These are phyloP conservation scores for Habropoda laboriosa DNA, from an alignment of 1,140 invertebrate species.

Conservation along the genomic window DNA sequence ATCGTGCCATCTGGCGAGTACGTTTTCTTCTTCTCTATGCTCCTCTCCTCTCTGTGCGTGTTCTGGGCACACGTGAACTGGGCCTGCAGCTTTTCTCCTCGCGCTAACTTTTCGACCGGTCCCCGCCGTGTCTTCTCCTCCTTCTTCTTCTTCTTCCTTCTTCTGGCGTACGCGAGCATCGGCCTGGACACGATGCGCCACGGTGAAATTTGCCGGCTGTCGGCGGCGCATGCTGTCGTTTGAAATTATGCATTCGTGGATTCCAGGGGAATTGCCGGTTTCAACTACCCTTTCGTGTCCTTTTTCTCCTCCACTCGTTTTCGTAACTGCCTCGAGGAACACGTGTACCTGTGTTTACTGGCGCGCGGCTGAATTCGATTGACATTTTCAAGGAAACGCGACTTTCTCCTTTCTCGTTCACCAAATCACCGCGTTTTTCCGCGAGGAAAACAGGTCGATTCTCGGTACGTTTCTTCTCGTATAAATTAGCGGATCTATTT, in stretches of 20 bases:
- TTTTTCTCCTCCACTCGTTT: too few species aligned
- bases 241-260: neutral
- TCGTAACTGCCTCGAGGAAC: too few species aligned
- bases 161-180: neutral
- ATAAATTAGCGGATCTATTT: too few species aligned
- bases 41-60: slow-evolving; percentile 30
- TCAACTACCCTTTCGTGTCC: too few species aligned
- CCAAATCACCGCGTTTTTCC: too few species aligned
- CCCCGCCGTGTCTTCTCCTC: neutral
- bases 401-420: too few species aligned
- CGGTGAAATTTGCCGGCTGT: neutral
- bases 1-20: slow-evolving; percentile 71
- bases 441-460: too few species aligned
- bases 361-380: too few species aligned
- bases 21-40: slow-evolving; percentile 23
- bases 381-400: too few species aligned
- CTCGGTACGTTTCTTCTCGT: too few species aligned
- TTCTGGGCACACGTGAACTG: slow-evolving; percentile 16
- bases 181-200: neutral
- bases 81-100: slow-evolving; percentile 36
- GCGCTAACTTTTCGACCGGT: slow-evolving; percentile 7
- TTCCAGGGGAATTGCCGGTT: neutral
- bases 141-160: neutral
- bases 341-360: too few species aligned
- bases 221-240: neutral